These are phyloP conservation scores for Poeciliopsis prolifica DNA, from an alignment of 2,113 vertebrate genomes.

Conservation along the genomic window DNA sequence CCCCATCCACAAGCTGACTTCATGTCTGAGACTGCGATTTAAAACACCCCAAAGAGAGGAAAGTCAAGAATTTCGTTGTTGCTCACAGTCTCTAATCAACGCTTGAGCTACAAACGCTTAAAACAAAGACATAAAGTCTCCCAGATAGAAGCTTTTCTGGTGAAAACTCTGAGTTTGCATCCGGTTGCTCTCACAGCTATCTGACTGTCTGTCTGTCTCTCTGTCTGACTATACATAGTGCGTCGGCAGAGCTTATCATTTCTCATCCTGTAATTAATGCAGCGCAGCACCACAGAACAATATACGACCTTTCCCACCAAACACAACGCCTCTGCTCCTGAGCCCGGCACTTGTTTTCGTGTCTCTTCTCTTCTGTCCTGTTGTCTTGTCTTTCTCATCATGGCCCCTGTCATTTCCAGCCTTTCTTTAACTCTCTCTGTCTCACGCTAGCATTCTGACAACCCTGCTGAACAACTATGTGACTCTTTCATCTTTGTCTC, in stretches of 20 bases:
- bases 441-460: slow-evolving; percentile 41
- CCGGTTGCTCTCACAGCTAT: slow-evolving; percentile 35
- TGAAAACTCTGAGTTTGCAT: slow-evolving; percentile 5
- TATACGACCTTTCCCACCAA: slow-evolving; percentile 53
- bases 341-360: slow-evolving; percentile 42
- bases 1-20: background rate
- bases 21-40: background rate
- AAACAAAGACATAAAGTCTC: background rate
- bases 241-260: slow-evolving; percentile 48
- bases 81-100: background rate
- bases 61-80: background rate
- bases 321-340: slow-evolving; percentile 46
- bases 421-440: slow-evolving; percentile 8
- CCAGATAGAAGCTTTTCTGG: background rate
- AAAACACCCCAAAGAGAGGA: background rate
- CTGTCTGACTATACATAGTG: slow-evolving; percentile 48
- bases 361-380: slow-evolving; percentile 30
- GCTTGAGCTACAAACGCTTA: background rate
- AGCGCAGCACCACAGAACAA: slow-evolving; percentile 41
- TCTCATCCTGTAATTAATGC: slow-evolving; percentile 66
- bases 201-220: slow-evolving; percentile 39
- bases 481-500: background rate
- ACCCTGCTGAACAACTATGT: background rate
- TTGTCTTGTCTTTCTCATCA: slow-evolving; percentile 30
- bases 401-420: slow-evolving; percentile 47